Evolutionary conservation across 2,113 vertebrate genomes (phyloP), one percentile per base, ranked within the genome.

Genomic region (Chaetura pelagica): DNA sequence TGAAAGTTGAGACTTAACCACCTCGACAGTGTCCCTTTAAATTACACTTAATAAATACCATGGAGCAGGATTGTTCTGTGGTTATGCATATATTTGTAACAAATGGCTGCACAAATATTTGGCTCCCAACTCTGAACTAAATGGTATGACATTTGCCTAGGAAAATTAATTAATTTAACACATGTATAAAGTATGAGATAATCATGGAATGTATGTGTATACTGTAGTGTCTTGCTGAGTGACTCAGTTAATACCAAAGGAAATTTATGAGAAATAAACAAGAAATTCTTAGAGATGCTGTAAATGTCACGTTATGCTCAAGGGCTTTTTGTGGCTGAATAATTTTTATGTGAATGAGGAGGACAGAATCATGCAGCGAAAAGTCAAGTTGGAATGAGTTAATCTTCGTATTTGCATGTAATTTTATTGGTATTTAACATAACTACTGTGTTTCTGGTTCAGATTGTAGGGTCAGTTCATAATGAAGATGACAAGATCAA

Each of bases 21-120:
- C 84, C 58, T 84, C 71, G 2, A 92, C 92, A 94, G 66, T 76
- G 95, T 97, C 97, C 68, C 95, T 97, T 98, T 98, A 97, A 97
- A 97, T 97, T 96, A 92, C 40, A 61, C 87, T 96, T 94, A 90
- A 93, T 96, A 94, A 97, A 94, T 95, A 93, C 71, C 94, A 95
- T 18, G 17, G 77, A 97, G 94, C 92, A 91, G 89, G 89, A 97
- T n/a, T 92, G 96, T 96, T 97, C 96, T 97, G 96, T 97, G 90
- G 80, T 96, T 97, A 92, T 97, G 96, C 97, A 96, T 98, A 93
- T 90, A 97, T 98, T 98, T 97, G 97, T 96, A 96, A 97, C 96
- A 97, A 98, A 97, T 3, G 94, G 93, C 89, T 98, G 96, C 97
- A 98, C 97, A 98, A 98, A 98, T 98, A 98, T 97, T 98, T 98